Evolutionary conservation across 2,888 invertebrate species (phyloP), one percentile per base, ranked within the genome.

Genomic region (Epirrita christyi): DNA sequence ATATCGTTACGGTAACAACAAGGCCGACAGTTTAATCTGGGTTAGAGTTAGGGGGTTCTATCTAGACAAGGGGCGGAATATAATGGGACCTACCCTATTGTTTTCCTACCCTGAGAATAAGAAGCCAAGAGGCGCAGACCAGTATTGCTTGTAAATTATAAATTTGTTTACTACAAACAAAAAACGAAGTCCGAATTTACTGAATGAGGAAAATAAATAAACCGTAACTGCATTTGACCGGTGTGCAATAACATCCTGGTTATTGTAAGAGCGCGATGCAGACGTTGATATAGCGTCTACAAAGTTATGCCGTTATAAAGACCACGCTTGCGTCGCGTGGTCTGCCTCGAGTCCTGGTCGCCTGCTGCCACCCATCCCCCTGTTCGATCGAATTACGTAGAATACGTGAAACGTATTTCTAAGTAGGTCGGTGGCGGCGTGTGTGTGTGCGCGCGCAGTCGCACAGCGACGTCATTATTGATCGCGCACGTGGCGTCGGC

Each of bases 391-490:
- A 74, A 74, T 83, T 87, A 91, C 80, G 92, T 91, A 80, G 91
- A 85, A 71, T 83, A 86, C 86, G 91, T 91, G 83, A 84, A 90
- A 83, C 93, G 85, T 88, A 88, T 86, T 76, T 76, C 80, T 85
- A 90, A 91, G 84, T 91, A 87, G 88, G 91, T 88, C 88, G 88
- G 72, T 67, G 76, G 75, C 70, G 71, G 73, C 32, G 45, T 64
- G 58, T 71, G 61, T 82, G 92, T 87, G 86, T 89, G 91, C 88
- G 90, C 89, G 85, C 60, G 64, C 66, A 63, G 67, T 64, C 64
- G 70, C 70, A 73, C 80, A 76, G 78, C 85, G 80, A 90, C 91
- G 91, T 91, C 91, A 91, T 77, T 91, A 92, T 92, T 85, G 92
- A 92, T 92, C 88, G 86, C 55, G 83, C 90, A 89, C 89, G 89